Conservation (phyloP, 2,888 invertebrate genomes). For the Trachelus troglodyta region DNA sequence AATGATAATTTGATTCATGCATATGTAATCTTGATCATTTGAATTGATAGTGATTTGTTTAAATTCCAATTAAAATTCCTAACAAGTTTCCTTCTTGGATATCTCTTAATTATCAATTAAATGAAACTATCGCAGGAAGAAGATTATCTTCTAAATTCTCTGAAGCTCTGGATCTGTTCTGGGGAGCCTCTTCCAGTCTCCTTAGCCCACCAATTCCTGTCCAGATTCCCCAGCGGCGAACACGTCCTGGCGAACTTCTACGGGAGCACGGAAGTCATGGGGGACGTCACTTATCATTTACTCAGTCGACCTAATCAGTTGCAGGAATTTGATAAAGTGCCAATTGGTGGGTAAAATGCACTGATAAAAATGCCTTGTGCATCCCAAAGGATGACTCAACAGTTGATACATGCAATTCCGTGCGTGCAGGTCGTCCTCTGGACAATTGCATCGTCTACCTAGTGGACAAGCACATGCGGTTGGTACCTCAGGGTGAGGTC, state of each 20-base stretch:
- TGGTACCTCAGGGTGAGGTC: conserved; percentile 78
- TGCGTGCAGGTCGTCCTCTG: conserved; percentile 74
- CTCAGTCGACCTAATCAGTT: conserved; percentile 74
- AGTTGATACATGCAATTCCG: not conserved
- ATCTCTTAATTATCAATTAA: conserved; percentile 3
- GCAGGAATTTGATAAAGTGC: conserved; percentile 76
- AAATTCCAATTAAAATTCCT: not conserved
- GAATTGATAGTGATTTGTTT: not conserved
- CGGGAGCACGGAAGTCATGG: conserved; percentile 93
- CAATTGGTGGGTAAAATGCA: conserved; percentile 75
- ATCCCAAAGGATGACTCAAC: not conserved
- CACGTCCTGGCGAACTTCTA: conserved; percentile 87
- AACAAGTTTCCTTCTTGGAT: not conserved
- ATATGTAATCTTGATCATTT: not conserved
- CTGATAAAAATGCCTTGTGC: not conserved
- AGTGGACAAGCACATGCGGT: conserved; percentile 78
- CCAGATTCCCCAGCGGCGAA: conserved; percentile 74
- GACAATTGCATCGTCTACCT: conserved; percentile 86
- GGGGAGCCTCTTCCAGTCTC: conserved; percentile 83
- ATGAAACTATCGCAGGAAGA: conserved; percentile 61
- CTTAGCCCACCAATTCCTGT: conserved; percentile 81
- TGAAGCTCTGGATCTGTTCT: conserved; percentile 88
- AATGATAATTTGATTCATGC: not conserved
- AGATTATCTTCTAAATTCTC: conserved; percentile 68
- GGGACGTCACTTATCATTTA: conserved; percentile 85